Base-by-base conservation (phyloP, 2,888 invertebrate genomes). In the Petrolisthes manimaculis region DNA sequence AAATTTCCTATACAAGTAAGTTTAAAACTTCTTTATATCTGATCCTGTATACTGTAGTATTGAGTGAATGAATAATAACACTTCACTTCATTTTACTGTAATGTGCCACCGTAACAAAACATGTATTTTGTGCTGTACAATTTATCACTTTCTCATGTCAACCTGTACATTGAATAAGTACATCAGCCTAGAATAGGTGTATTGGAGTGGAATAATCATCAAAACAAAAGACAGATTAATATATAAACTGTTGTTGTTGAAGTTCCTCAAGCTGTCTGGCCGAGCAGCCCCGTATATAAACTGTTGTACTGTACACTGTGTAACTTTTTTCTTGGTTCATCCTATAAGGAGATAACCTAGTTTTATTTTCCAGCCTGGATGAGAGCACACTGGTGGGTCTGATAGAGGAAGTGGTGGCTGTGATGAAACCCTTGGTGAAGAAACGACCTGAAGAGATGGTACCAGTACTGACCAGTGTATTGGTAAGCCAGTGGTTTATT, bases 401-500 rank as follows among this genome's bases (percentile, higher is more conserved):
- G 37, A 37, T 89, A 56, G 88, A 89, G 24, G 89, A 89, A 75
- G 88, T 88, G 21, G 86, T 89, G 51, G 85, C 88, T 5, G 85
- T 89, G 51, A 53, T 89, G 12, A 84, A 51, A 18, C 89, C 89
- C 14, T 78, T 91, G 12, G 81, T 91, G 55, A 80, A 61, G 71
- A 80, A 82, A 51, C 80, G 89, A 37, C 89, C 91, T 14, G 61
- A 88, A 21, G 69, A 86, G 80, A 84, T 91, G 84, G 89, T 82
- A 21, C 81, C 88, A 53, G 80, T 91, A 54, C 80, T 91, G 55
- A 86, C 86, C 18, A 71, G 83, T 75, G 81, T 88, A 9, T 69
- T 88, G 88, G 88, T 88, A 74, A 81, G 61, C 3, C 37, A 37
- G 37, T 37, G 1, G 37, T 37, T 37, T 37, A 37, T 2, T 37